Percentiles rank a stretch among this genome's conserved stretches.
Conservation (phyloP, 2,797 vertebrate species). For the Pteronotus mesoamericanus region DNA sequence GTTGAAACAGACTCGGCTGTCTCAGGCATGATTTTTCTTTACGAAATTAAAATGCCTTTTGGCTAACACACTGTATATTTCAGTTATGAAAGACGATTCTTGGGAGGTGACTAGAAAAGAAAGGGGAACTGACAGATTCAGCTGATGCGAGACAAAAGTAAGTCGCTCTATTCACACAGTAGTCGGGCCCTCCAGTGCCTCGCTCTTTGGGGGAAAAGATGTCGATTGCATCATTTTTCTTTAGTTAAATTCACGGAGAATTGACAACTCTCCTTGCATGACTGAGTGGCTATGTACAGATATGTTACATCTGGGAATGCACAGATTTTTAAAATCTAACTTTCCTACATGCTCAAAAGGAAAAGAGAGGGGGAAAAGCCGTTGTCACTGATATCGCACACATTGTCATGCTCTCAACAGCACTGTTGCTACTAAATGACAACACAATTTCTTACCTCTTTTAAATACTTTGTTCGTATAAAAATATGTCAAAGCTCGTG, state of each 20-base stretch:
- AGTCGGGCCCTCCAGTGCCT: background rate
- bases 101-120: constrained; percentile 25
- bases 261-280: background rate
- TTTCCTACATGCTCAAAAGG: background rate
- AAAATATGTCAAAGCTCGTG: constrained; percentile 1
- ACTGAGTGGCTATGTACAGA: background rate
- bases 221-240: constrained; percentile 32
- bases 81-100: constrained; percentile 18
- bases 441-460: background rate
- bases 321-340: constrained; percentile 11
- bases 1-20: constrained; percentile 66
- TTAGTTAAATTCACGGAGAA: background rate
- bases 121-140: background rate
- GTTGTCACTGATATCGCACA: background rate
- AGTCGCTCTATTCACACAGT: background rate
- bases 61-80: constrained; percentile 38
- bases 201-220: background rate
- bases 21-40: constrained; percentile 63
- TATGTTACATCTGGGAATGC: background rate
- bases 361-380: background rate
- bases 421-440: background rate
- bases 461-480: background rate
- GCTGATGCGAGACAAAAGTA: background rate
- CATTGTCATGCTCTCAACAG: background rate
- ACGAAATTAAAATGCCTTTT: constrained; percentile 71